Percentiles rank a stretch among this genome's conserved stretches.
Conservation (phyloP, 2,888 invertebrate genomes). For the Didymodactylos carnosus region DNA sequence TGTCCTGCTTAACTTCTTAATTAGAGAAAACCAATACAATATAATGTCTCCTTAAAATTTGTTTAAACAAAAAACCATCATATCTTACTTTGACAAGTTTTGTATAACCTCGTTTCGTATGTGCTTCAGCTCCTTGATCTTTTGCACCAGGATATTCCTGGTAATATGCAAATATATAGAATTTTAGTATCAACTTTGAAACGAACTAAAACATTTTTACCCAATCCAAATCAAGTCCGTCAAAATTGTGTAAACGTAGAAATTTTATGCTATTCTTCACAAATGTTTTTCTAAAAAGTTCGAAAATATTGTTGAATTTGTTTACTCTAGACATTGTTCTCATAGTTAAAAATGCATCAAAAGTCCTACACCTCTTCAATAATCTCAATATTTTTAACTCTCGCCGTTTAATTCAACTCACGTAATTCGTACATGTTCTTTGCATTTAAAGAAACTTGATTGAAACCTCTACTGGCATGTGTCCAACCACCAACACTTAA, state of each 20-base stretch:
- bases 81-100: conserved; percentile 4
- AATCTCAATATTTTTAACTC: too few relatives aligned
- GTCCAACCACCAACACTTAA: conserved; percentile 13
- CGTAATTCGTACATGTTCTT: background rate
- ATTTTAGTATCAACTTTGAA: background rate
- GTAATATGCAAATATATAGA: background rate
- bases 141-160: conserved; percentile 14
- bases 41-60: background rate
- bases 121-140: conserved; percentile 7
- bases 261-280: conserved; percentile 3
- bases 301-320: too few relatives aligned
- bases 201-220: background rate
- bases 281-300: conserved; percentile 10
- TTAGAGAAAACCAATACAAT: background rate
- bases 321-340: too few relatives aligned
- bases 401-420: background rate
- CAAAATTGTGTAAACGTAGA: conserved; percentile 10
- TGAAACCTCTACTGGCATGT: conserved; percentile 2
- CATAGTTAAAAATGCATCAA: background rate
- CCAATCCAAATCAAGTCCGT: conserved; percentile 15
- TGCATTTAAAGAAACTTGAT: background rate
- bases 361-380: too few relatives aligned
- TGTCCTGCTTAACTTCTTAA: conserved; percentile 5
- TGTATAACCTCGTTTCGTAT: conserved; percentile 8
- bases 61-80: background rate